Evolutionary conservation across 2,888 invertebrate genomes (phyloP).

Genomic region (Andrena trimmerana): DNA sequence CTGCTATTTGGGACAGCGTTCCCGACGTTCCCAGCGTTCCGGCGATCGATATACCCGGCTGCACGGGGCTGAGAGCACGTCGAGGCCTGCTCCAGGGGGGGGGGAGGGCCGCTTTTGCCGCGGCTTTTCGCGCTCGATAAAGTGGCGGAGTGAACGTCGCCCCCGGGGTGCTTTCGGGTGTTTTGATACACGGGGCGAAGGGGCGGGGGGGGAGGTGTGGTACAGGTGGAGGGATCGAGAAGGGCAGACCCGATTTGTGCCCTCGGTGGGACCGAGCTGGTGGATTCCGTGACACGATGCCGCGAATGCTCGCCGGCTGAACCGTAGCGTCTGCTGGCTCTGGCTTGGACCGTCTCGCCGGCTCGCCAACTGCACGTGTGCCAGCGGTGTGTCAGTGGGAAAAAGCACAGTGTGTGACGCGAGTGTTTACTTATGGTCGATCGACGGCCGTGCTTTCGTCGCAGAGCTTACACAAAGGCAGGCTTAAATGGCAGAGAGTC

Average conservation of each 20-base stretch:
- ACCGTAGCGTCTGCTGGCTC: not conserved
- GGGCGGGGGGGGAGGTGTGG: not conserved
- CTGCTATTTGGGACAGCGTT: slow-evolving; percentile 51
- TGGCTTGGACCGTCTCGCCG: not conserved
- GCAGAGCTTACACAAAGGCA: slow-evolving; percentile 21
- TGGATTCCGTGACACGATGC: not conserved
- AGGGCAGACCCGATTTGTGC: not conserved
- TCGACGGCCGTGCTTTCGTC: slow-evolving; percentile 32
- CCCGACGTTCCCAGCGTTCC: not conserved
- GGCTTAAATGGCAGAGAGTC: slow-evolving; percentile 73
- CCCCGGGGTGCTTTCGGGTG: not conserved
- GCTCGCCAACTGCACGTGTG: slow-evolving; percentile 37
- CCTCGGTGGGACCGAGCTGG: too few species aligned
- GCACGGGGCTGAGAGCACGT: slow-evolving; percentile 6
- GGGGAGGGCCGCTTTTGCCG: not conserved
- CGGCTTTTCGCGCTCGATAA: slow-evolving; percentile 26
- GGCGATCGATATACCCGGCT: slow-evolving; percentile 60
- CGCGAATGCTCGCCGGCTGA: not conserved
- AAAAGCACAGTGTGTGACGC: slow-evolving; percentile 18
- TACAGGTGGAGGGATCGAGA: not conserved
- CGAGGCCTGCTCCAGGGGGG: not conserved
- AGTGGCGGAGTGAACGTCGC: not conserved
- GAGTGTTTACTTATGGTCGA: slow-evolving; percentile 49
- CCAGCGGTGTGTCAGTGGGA: slow-evolving; percentile 7
- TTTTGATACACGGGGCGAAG: not conserved